phyloP scores from a whole-genome alignment of 2,113 vertebrate genomes.

The Crotophaga sulcirostris region DNA sequence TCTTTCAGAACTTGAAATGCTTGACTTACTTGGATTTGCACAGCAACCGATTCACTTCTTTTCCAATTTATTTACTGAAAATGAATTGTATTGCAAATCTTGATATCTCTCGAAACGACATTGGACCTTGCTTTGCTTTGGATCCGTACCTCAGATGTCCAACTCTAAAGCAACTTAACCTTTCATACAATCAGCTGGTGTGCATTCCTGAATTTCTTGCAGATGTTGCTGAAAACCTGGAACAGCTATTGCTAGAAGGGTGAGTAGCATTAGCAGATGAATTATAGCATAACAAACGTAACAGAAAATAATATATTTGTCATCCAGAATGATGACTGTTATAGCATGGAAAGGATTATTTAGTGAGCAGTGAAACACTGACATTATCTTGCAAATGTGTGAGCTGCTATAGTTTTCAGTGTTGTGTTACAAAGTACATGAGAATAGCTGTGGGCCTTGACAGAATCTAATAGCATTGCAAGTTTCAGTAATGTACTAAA shows the following conservation, averaged over 20 bases:
- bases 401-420: not conserved
- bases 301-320: not conserved
- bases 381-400: not conserved
- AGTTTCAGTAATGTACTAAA: not conserved
- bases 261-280: slow-evolving; percentile 43
- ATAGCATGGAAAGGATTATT: not conserved
- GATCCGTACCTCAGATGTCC: slow-evolving; percentile 74
- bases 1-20: slow-evolving; percentile 83
- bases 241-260: slow-evolving; percentile 91
- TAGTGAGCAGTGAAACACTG: not conserved
- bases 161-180: slow-evolving; percentile 85
- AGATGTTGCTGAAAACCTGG: slow-evolving; percentile 73
- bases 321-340: not conserved
- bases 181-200: slow-evolving; percentile 89
- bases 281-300: not conserved
- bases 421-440: not conserved
- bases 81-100: slow-evolving; percentile 82
- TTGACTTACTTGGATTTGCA: slow-evolving; percentile 92
- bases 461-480: not conserved
- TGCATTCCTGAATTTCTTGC: slow-evolving; percentile 78
- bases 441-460: not conserved
- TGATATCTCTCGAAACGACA: slow-evolving; percentile 89
- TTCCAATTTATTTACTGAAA: slow-evolving; percentile 83
- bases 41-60: slow-evolving; percentile 83
- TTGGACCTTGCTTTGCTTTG: slow-evolving; percentile 82